Conservation (phyloP, 2,888 invertebrate genomes). For the Lasiommata megera region DNA sequence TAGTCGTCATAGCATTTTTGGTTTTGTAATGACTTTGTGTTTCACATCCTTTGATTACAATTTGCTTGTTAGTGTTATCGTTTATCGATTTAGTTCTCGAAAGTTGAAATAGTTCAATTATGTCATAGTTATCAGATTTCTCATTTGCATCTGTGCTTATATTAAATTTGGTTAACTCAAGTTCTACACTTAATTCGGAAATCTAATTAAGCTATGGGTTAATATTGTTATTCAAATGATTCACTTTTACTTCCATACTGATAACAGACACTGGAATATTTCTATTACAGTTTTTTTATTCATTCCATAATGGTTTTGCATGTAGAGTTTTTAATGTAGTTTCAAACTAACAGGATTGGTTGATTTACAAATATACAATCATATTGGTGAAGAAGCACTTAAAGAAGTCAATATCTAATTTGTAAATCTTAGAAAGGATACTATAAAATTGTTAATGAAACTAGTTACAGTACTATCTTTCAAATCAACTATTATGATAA, state of each 20-base stretch:
- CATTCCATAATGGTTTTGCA: too few relatives aligned
- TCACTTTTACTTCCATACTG: neutral
- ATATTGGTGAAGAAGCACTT: too few relatives aligned
- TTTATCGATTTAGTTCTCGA: constrained; percentile 2
- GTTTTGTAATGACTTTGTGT: constrained; percentile 17
- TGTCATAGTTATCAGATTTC: constrained; percentile 17
- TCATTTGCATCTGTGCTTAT: neutral
- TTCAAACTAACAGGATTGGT: too few relatives aligned
- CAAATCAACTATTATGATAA: too few relatives aligned
- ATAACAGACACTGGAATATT: neutral
- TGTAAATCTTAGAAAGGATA: too few relatives aligned
- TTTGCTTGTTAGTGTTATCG: constrained; percentile 15
- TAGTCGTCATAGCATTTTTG: constrained; percentile 25
- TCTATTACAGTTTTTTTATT: too few relatives aligned
- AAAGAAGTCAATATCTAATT: too few relatives aligned
- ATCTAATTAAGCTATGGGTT: neutral
- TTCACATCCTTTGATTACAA: constrained; percentile 22
- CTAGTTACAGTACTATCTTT: too few relatives aligned
- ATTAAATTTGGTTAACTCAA: neutral
- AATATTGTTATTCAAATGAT: neutral
- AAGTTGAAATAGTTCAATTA: constrained; percentile 10
- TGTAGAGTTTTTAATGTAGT: too few relatives aligned
- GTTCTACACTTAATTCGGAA: neutral
- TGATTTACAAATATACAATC: too few relatives aligned
- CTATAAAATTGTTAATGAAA: too few relatives aligned